Evolutionary conservation across 2,888 invertebrate genomes (phyloP).

Genomic region (Siphonodentalium dalli): DNA sequence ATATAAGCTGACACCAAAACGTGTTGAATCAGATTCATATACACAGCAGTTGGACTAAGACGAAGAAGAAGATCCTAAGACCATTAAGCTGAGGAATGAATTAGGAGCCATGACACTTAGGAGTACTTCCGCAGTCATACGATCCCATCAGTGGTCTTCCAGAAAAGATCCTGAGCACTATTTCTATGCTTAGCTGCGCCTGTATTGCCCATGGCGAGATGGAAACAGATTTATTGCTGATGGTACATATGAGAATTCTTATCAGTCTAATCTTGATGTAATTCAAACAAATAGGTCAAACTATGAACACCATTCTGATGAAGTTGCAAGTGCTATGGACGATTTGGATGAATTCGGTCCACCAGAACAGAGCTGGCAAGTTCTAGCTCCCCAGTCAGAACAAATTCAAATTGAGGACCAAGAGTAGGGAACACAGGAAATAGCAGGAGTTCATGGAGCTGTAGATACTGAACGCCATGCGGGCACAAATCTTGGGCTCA

Average conservation of each 20-base stretch:
- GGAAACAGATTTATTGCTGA: slow-evolving; percentile 13
- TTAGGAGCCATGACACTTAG: slow-evolving; percentile 12
- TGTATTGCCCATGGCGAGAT: slow-evolving; percentile 30
- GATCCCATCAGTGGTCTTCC: slow-evolving; percentile 22
- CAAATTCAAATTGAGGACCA: slow-evolving; percentile 18
- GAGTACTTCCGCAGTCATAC: slow-evolving; percentile 17
- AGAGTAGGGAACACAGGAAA: slow-evolving; percentile 10
- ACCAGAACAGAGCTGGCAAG: slow-evolving; percentile 24
- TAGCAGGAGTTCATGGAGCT: slow-evolving; percentile 3
- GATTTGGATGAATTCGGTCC: slow-evolving; percentile 20
- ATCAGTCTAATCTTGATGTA: not conserved
- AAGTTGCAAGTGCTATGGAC: slow-evolving; percentile 19
- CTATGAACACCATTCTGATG: slow-evolving; percentile 21
- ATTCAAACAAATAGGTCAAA: slow-evolving; percentile 8
- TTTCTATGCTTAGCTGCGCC: slow-evolving; percentile 11
- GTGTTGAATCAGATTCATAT: too few relatives aligned
- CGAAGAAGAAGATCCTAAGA: too few relatives aligned
- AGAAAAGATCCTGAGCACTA: slow-evolving; percentile 6
- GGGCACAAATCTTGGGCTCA: slow-evolving; percentile 4
- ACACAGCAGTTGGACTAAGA: too few relatives aligned
- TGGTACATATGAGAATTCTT: slow-evolving; percentile 15
- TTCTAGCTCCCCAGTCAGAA: slow-evolving; percentile 24
- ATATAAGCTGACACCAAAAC: too few relatives aligned
- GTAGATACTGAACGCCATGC: slow-evolving; percentile 2
- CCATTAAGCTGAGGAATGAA: slow-evolving; percentile 15